phyloP scores from a whole-genome alignment of 1,140 invertebrate genomes.

The Chironomus striatipennis region DNA sequence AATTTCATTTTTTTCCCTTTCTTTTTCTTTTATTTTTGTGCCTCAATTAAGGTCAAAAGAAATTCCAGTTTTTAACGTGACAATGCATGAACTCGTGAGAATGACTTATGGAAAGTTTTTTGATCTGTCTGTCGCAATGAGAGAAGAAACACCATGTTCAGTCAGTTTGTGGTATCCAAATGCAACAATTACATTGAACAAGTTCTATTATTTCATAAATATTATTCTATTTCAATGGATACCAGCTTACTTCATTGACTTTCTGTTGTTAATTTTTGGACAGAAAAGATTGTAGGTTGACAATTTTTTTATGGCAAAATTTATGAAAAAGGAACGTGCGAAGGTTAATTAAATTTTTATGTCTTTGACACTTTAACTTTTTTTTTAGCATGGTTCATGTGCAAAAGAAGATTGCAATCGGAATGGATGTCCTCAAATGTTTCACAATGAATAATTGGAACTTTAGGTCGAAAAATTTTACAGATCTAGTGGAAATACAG shows the following conservation, averaged over 20 bases:
- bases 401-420: slow-evolving; percentile 60
- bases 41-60: background rate
- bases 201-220: slow-evolving; percentile 61
- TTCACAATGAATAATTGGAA: slow-evolving; percentile 87
- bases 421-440: slow-evolving; percentile 72
- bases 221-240: slow-evolving; percentile 76
- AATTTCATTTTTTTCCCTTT: background rate
- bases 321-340: background rate
- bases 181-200: slow-evolving; percentile 63
- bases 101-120: slow-evolving; percentile 10
- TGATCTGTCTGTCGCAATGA: background rate
- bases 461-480: slow-evolving; percentile 64
- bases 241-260: slow-evolving; percentile 80
- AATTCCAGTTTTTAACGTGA: slow-evolving; percentile 18
- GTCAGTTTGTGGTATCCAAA: slow-evolving; percentile 51
- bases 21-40: too few relatives aligned
- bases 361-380: slow-evolving; percentile 27
- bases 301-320: background rate
- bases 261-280: slow-evolving; percentile 65
- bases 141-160: background rate
- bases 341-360: too few relatives aligned
- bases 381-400: slow-evolving; percentile 68
- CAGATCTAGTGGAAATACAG: slow-evolving; percentile 54
- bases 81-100: background rate
- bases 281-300: slow-evolving; percentile 74